These are phyloP conservation scores for Brachyhypopomus gauderio DNA, from an alignment of 2,113 vertebrate species.

Conservation along the genomic window DNA sequence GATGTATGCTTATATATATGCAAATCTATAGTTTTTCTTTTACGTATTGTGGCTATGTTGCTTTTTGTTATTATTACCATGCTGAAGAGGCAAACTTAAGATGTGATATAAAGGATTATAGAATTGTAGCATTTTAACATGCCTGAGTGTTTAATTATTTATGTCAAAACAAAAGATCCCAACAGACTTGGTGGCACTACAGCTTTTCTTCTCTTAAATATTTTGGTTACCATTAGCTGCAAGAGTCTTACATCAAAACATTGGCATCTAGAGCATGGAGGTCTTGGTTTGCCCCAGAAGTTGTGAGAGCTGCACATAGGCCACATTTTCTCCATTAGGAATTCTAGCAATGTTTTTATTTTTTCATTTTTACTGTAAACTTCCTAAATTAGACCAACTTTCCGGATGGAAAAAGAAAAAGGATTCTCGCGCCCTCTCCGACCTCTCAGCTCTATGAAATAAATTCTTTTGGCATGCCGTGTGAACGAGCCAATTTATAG, in stretches of 20 bases:
- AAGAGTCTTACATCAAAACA: conserved; percentile 41
- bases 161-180: not conserved
- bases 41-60: not conserved
- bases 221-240: not conserved
- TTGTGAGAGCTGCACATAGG: conserved; percentile 71
- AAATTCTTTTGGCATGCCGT: conserved; percentile 72
- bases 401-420: conserved; percentile 70
- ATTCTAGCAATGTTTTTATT: conserved; percentile 80
- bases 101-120: not conserved
- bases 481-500: conserved; percentile 78
- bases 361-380: conserved; percentile 76
- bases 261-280: conserved; percentile 69
- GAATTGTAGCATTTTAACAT: not conserved
- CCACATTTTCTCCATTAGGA: conserved; percentile 73
- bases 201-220: not conserved
- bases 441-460: conserved; percentile 71
- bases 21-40: no score
- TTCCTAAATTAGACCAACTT: conserved; percentile 96
- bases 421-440: conserved; percentile 75
- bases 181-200: not conserved
- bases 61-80: not conserved
- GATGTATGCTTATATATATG: no score
- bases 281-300: conserved; percentile 66
- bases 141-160: not conserved
- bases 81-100: not conserved